phyloP scores from a whole-genome alignment of 1,140 invertebrate species.

The Macrobrachium nipponense region DNA sequence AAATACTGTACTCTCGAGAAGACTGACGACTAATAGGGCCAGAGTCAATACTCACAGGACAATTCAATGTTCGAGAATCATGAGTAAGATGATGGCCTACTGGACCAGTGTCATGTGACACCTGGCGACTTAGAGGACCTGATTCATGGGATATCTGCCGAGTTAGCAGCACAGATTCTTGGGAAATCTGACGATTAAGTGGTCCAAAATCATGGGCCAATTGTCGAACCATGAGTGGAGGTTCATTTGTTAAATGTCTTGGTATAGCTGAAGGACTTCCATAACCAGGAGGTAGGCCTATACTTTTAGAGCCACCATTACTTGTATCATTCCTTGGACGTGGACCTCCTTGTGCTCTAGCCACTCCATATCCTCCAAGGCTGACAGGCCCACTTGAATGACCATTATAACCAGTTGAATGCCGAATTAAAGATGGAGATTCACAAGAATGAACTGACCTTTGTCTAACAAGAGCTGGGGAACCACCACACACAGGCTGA shows the following conservation, averaged over 20 bases:
- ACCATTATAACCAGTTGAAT: slow-evolving; percentile 20
- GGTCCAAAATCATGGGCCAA: background rate
- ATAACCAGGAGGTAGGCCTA: slow-evolving; percentile 40
- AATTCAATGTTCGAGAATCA: slow-evolving; percentile 5
- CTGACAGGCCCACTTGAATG: slow-evolving; percentile 46
- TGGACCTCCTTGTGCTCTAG: slow-evolving; percentile 59
- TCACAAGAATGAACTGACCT: slow-evolving; percentile 60
- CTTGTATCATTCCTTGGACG: slow-evolving; percentile 38
- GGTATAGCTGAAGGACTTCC: slow-evolving; percentile 54
- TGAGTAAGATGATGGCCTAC: slow-evolving; percentile 12
- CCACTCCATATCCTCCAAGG: slow-evolving; percentile 53
- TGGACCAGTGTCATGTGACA: slow-evolving; percentile 16
- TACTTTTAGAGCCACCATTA: slow-evolving; percentile 34
- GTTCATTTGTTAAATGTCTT: slow-evolving; percentile 24
- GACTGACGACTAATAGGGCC: slow-evolving; percentile 1
- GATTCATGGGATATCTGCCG: slow-evolving; percentile 30
- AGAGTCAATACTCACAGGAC: slow-evolving; percentile 14
- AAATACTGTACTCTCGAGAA: background rate
- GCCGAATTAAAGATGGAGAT: slow-evolving; percentile 52
- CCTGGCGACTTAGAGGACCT: slow-evolving; percentile 17
- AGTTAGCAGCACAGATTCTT: slow-evolving; percentile 15
- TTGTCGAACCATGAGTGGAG: slow-evolving; percentile 2
- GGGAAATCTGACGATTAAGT: slow-evolving; percentile 26
- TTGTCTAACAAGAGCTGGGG: slow-evolving; percentile 53
- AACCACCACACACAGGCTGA: slow-evolving; percentile 48